Percentiles rank a stretch among this genome's conserved stretches.
Evolutionary conservation across 2,797 vertebrate genomes (phyloP).

Genomic region (Epinephelus malabaricus): DNA sequence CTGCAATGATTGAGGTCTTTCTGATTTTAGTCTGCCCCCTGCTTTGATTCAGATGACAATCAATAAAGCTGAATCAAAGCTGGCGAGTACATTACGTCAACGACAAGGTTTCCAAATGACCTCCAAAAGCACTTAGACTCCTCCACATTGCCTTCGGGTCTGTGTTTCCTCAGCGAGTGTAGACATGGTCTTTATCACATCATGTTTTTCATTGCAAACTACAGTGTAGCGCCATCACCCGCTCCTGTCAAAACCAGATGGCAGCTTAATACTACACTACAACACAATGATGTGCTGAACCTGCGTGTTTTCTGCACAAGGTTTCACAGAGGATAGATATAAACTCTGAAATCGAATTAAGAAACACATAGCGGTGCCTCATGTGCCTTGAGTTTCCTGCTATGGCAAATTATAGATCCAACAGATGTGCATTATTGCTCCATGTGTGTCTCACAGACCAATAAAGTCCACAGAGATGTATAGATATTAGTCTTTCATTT

Average conservation of each 20-base stretch:
- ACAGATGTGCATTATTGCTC: neutral
- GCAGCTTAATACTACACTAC: neutral
- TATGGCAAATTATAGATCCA: neutral
- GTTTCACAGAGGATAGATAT: neutral
- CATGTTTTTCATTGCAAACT: neutral
- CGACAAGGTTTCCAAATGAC: conserved; percentile 27
- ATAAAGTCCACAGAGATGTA: neutral
- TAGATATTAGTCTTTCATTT: conserved; percentile 24
- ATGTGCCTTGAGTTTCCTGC: neutral
- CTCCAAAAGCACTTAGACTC: conserved; percentile 28
- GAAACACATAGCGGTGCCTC: neutral
- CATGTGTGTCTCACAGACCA: conserved; percentile 4
- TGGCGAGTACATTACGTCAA: conserved; percentile 6
- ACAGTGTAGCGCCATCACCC: neutral
- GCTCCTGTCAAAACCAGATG: conserved; percentile 1
- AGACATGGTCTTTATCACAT: neutral
- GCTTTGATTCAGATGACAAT: conserved; percentile 26
- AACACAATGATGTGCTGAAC: neutral
- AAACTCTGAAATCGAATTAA: neutral
- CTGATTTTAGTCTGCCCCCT: neutral
- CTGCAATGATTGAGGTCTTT: conserved; percentile 10
- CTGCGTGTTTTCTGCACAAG: neutral
- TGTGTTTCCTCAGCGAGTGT: neutral
- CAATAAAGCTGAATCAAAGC: conserved; percentile 34
- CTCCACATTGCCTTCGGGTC: neutral